Evolutionary conservation across 1,140 invertebrate genomes (phyloP), one percentile per base, ranked within the genome.

Genomic region (Drosophila hydei): DNA sequence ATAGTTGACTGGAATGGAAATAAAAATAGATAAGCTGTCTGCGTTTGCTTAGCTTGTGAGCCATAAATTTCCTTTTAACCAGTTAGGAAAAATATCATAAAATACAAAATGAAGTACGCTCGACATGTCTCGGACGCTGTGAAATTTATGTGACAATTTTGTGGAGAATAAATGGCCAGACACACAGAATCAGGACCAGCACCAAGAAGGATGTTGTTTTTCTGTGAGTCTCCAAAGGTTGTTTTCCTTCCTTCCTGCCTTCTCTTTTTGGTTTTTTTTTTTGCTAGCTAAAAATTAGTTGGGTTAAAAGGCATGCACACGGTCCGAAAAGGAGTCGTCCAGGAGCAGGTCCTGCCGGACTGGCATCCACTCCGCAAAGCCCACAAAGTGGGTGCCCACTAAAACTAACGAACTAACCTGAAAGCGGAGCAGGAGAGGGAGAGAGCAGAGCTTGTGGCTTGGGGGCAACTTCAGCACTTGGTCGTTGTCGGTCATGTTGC

Each of bases 91-190:
- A 87, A 87, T 84, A 85, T 85, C 80, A 85, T 85, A 85, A 85
- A 85, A 87, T 85, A 87, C 81, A 60, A 85, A 87, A 85, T 85
- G 80, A 87, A 87, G 80, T 80, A 85, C 80, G 80, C 81, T 75
- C 77, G 81, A 85, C 81, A 75, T 87, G 81, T 60, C 77, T 77
- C 60, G 77, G 80, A 77, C 63, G 65, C 74, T 87, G 54, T 75
- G 75, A 68, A 85, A 85, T 85, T 85, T 85, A 85, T 85, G 80
- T 85, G 80, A 87, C 80, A 85, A 85, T 85, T 87, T 85, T 87
- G 80, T 71, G 59, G 77, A 74, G 77, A 76, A 85, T 85, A 87
- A 81, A 85, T 85, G 80, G 72, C 61, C 79, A 50, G 59, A 70
- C 63, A 65, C 68, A 64, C 18, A 25, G 45, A 38, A 14, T 12